Percentiles rank a stretch among this genome's conserved stretches.
Conservation (phyloP, 2,888 invertebrate genomes). For the Coelinius sp. region DNA sequence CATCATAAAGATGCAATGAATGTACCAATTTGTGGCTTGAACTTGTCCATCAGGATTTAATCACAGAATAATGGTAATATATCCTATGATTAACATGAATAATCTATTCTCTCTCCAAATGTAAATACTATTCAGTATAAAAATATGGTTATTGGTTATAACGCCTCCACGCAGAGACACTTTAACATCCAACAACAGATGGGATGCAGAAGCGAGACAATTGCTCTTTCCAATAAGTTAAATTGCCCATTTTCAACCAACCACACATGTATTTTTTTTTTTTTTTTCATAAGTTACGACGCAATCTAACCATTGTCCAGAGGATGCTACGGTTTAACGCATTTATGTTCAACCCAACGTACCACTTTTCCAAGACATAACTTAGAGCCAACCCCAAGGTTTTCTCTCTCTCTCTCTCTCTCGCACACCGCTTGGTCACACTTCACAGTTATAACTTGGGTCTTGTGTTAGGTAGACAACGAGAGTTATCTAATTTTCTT, state of each 20-base stretch:
- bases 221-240: conserved; percentile 26
- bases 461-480: conserved; percentile 49
- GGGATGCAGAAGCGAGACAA: conserved; percentile 23
- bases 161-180: conserved; percentile 1
- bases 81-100: background rate
- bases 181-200: conserved; percentile 2
- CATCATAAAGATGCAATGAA: background rate
- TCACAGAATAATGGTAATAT: background rate
- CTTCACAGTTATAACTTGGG: conserved; percentile 9
- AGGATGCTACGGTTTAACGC: conserved; percentile 34
- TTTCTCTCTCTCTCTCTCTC: conserved; percentile 6
- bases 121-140: too few relatives aligned
- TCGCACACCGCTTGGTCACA: conserved; percentile 1
- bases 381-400: conserved; percentile 46
- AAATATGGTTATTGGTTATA: conserved; percentile 11
- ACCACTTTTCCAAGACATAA: conserved; percentile 58
- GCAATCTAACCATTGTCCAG: conserved; percentile 47
- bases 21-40: background rate
- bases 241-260: conserved; percentile 22
- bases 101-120: too few relatives aligned
- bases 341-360: conserved; percentile 39
- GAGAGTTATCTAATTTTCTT: conserved; percentile 43
- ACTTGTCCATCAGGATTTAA: background rate
- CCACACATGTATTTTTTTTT: background rate
- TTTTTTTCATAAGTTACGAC: conserved; percentile 51